Evolutionary conservation across 2,797 vertebrate genomes (phyloP), one percentile per base, ranked within the genome.

Genomic region (Chaenodraco wilsoni): DNA sequence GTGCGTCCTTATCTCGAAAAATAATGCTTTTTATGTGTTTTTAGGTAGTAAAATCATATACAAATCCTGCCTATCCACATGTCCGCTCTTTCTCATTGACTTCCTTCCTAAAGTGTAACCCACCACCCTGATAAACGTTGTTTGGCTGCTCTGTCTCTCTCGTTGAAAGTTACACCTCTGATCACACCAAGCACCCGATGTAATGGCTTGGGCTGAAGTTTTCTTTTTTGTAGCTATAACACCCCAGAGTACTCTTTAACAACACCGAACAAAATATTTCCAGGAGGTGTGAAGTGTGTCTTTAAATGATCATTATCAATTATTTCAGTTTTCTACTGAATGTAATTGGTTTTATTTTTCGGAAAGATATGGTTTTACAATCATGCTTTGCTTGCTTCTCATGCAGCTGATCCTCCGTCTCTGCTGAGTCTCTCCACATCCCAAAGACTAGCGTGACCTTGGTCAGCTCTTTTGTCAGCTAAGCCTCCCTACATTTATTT

Each of bases 401-500:
- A 41, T 62, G 33, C 59, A 51, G 31, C n/a, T 73, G 57, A 57
- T 58, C 59, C 23, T 17, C 21, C 33, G 21, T n/a, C 45, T 63
- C 37, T 12, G 23, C 15, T 11, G 44, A 19, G n/a, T 51, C 21
- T 54, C 43, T 52, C 5, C 17, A 57, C 33, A 61, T 45, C 33
- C 13, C 15, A 16, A 40, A 58, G 49, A 46, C 44, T 6, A 11
- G 27, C 2, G 4, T 45, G 55, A 61, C 68, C 67, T 46, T 64
- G 19, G 45, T 14, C 40, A 37, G 9, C 13, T 70, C 19, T 65
- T 72, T 27, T 19, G 31, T 73, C 68, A 64, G 52, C 43, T 74
- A 59, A 72, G 46, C 50, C 21, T 60, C 46, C 5, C 54, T 33
- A 7, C 27, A 31, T 72, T 50, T 70, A 10, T 72, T 23, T 41